Evolutionary conservation across 2,797 vertebrate species (phyloP).

Genomic region (Epinephelus coioides): DNA sequence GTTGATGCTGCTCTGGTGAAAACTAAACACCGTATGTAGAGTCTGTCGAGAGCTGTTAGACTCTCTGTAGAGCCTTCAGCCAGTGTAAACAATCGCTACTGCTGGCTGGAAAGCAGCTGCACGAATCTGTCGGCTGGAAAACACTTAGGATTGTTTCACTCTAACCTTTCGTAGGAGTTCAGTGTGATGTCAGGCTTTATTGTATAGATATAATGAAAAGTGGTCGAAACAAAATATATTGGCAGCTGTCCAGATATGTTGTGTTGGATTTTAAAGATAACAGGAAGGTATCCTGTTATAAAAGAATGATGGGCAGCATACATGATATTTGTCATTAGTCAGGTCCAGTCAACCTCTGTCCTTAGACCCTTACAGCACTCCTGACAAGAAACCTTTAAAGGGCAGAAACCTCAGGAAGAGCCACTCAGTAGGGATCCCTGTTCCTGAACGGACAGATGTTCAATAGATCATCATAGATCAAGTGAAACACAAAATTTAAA

Average conservation of each 20-base stretch:
- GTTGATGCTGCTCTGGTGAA: slow-evolving; percentile 46
- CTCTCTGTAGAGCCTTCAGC: slow-evolving; percentile 31
- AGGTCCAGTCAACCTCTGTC: no score
- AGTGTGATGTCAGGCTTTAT: neutral
- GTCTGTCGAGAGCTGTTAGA: slow-evolving; percentile 38
- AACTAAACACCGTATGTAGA: slow-evolving; percentile 40
- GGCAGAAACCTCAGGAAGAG: no score
- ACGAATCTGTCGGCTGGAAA: neutral
- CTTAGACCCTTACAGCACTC: no score
- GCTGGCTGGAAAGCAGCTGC: slow-evolving; percentile 14
- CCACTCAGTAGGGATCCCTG: no score
- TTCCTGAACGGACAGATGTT: no score
- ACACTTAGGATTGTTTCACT: neutral
- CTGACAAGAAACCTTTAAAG: no score
- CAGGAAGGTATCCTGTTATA: no score
- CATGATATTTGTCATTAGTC: no score
- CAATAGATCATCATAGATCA: no score
- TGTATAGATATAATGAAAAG: neutral
- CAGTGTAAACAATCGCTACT: slow-evolving; percentile 27
- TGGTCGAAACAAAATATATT: neutral
- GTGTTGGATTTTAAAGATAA: neutral
- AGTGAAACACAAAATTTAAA: no score
- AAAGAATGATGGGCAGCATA: neutral
- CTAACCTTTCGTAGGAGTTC: neutral
- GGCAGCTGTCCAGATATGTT: neutral